Conservation (phyloP, 2,797 vertebrate species). For the Fundulus diaphanus region DNA sequence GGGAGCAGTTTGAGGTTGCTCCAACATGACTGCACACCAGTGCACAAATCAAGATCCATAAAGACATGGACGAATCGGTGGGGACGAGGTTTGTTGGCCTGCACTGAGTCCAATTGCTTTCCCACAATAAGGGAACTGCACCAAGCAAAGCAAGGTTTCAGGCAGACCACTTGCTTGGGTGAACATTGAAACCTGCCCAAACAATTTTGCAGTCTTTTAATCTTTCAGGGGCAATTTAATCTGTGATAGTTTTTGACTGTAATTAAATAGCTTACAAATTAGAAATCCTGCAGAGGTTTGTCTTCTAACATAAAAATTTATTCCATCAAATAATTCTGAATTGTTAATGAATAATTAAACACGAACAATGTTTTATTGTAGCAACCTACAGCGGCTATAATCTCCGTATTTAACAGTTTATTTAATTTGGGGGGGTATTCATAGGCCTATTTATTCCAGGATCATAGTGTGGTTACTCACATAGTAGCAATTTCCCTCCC, state of each 20-base stretch:
- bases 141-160: not conserved
- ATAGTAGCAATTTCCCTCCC: slow-evolving; percentile 8
- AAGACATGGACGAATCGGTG: not conserved
- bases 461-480: slow-evolving; percentile 7
- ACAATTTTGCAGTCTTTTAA: slow-evolving; percentile 35
- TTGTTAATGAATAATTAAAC: slow-evolving; percentile 16
- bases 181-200: not conserved
- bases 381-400: not conserved
- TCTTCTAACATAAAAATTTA: not conserved
- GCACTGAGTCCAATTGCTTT: not conserved
- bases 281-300: slow-evolving; percentile 18
- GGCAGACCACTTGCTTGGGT: not conserved
- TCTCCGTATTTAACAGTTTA: slow-evolving; percentile 7
- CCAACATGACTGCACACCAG: not conserved
- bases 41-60: not conserved
- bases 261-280: slow-evolving; percentile 30
- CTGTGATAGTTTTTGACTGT: slow-evolving; percentile 22
- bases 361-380: not conserved
- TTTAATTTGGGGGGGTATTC: slow-evolving; percentile 3
- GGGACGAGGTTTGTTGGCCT: not conserved
- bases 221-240: slow-evolving; percentile 37
- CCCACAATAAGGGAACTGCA: not conserved
- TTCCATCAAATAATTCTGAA: slow-evolving; percentile 3
- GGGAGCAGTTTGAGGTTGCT: not conserved
- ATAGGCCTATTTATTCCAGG: not conserved